Evolutionary conservation across 2,888 invertebrate species (phyloP), one percentile per base, ranked within the genome.

Genomic region (Patella pellucida): DNA sequence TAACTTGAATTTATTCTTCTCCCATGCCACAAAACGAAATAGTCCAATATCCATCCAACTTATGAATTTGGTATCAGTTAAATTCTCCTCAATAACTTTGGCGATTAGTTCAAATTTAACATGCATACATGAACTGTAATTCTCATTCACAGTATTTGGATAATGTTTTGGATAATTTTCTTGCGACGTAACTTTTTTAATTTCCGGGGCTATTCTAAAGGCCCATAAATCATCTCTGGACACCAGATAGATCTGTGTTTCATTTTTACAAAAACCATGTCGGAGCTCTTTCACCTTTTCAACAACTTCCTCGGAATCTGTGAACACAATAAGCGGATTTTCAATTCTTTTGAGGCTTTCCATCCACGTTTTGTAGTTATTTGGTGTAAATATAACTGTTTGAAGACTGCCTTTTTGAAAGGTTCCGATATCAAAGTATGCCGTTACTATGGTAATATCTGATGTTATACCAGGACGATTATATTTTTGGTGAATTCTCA

Each of bases 41-140:
- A 86, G 77, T 7, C 89, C 89, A 12, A 88, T 82, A 69, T 89
- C 89, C 31, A 89, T 68, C 89, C 89, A 89, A 14, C 83, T 81
- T 41, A 89, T 76, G 73, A 87, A 87, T 72, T 83, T 82, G 0
- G 88, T 89, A 16, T 78, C 73, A 72, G 83, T 85, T 50, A 83
- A 79, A 69, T 85, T 83, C 31, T 83, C 76, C 41, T 77, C 73
- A 2, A 84, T 82, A 3, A 85, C 85, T 67, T 77, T 81, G 27
- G 82, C 76, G 69, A 88, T 78, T 12, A 88, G 74, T 73, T 89
- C 89, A 80, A 86, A 88, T 76, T 89, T 89, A n/a, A 86, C 87
- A 79, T 89, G 87, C 89, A 89, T 89, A 52, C 83, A 83, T 74
- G 86, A 86, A 7, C 87, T 84, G 76, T 89, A 89, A n/a, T 83